These are phyloP conservation scores for Procavia capensis DNA, from an alignment of 2,113 vertebrate genomes.

Conservation along the genomic window DNA sequence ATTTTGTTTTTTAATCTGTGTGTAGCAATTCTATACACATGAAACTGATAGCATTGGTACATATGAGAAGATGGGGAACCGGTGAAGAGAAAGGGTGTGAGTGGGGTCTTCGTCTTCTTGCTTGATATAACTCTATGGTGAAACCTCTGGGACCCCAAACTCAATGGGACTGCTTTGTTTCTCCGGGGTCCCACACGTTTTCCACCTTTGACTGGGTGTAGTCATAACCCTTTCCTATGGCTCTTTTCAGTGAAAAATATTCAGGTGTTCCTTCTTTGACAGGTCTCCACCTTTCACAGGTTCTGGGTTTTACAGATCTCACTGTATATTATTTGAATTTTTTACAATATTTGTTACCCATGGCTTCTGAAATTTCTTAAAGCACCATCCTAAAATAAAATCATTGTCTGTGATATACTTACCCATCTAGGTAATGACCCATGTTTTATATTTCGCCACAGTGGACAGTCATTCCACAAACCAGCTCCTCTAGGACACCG, in stretches of 20 bases:
- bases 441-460: not conserved
- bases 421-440: not conserved
- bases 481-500: not conserved
- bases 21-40: not conserved
- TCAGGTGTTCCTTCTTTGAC: too few species aligned
- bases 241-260: too few species aligned
- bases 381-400: not conserved
- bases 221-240: too few species aligned
- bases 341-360: not conserved
- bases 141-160: too few species aligned
- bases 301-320: too few species aligned
- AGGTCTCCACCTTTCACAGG: too few species aligned
- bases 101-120: not conserved
- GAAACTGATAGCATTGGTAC: not conserved
- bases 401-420: not conserved
- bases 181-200: too few species aligned
- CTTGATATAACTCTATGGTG: not conserved
- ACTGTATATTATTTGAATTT: not conserved
- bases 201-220: too few species aligned
- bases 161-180: too few species aligned
- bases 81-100: not conserved
- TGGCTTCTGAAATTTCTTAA: constrained; percentile 29
- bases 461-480: not conserved
- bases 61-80: too few species aligned
- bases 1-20: not conserved